A percentile compares a stretch with the other conserved stretches of the same genome.
Evolutionary conservation across 2,113 vertebrate genomes (phyloP).

Genomic region (Stigmatopora nigra): DNA sequence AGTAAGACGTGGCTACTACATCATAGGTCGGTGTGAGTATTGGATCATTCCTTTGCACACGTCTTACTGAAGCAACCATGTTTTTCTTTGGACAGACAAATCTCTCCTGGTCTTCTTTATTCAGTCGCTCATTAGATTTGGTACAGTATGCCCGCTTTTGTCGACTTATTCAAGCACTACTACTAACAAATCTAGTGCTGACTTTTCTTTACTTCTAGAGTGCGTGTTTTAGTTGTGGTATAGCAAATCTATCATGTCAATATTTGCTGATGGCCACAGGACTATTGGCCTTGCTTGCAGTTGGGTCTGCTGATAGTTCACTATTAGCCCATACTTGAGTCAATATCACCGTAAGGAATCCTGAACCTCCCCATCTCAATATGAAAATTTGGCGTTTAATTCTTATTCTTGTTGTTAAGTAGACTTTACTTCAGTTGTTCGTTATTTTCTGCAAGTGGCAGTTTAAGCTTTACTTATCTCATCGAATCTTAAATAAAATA

Average conservation of each 20-base stretch:
- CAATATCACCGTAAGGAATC: neutral
- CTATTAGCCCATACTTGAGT: constrained; percentile 47
- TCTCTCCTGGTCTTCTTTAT: constrained; percentile 77
- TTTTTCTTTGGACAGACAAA: constrained; percentile 74
- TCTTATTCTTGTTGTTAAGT: neutral
- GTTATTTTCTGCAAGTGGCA: too few relatives aligned
- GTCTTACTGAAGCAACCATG: constrained; percentile 43
- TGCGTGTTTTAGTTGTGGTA: constrained; percentile 38
- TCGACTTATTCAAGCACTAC: constrained; percentile 42
- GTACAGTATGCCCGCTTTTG: constrained; percentile 69
- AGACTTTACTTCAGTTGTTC: neutral
- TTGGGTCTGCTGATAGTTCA: neutral
- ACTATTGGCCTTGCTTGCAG: constrained; percentile 15
- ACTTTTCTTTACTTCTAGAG: constrained; percentile 28
- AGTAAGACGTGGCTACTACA: neutral
- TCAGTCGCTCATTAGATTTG: constrained; percentile 78
- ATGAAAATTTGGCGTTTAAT: neutral
- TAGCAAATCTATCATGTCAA: neutral
- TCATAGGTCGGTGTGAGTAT: constrained; percentile 12
- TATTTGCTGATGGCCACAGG: neutral
- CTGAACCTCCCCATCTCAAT: neutral
- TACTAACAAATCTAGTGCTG: constrained; percentile 51
- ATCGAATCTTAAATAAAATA: neutral
- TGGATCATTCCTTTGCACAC: constrained; percentile 3
- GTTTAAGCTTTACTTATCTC: too few relatives aligned